Base-by-base conservation (phyloP, 1,140 invertebrate genomes). In the Drosophila arizonae region DNA sequence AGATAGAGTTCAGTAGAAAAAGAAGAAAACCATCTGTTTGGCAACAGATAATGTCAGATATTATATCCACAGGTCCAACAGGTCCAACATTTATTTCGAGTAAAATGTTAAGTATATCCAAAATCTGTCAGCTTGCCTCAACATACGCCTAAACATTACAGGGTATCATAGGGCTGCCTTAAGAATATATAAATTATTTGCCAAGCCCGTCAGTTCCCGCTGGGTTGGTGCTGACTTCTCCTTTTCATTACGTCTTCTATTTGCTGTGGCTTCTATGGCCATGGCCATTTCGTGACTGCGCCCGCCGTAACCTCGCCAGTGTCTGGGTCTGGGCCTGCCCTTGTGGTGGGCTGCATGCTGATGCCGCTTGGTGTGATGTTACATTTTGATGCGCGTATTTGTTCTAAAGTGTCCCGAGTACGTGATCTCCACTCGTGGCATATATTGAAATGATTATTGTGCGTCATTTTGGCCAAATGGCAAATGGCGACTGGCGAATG, bases 171-270 rank as follows among this genome's bases (percentile, higher is more conserved):
- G 6, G 6, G 26, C 36, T 36, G 3, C 1, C 33, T 15, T 36
- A 13, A 6, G 1, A 15, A 21, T 3, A 15, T 55, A 15, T 17
- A 11, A 11, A 17, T 17, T 33, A 15, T 46, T 48, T 21, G 50
- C 50, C 9, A 24, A n/a, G 26, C 11, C 17, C 8, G 6, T 24
- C 58, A 2, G 15, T 50, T 73, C n/a, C 33, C 10, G 28, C 45
- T 61, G 76, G 76, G 72, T 58, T 55, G 58, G 26, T 51, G 5
- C 41, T 0, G 6, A 17, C 4, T 10, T 15, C 45, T 67, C 46
- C 52, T 81, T 75, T 82, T 84, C 69, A 87, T 87, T 87, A 79
- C 66, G 79, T 79, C 82, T 79, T 87, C 79, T 84, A 88, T 88
- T 87, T 84, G 84, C 73, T 75, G 81, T 77, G 66, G 81, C 57